These are phyloP conservation scores for Tretioscincus oriximinensis DNA, from an alignment of 2,113 vertebrate species.

Conservation along the genomic window DNA sequence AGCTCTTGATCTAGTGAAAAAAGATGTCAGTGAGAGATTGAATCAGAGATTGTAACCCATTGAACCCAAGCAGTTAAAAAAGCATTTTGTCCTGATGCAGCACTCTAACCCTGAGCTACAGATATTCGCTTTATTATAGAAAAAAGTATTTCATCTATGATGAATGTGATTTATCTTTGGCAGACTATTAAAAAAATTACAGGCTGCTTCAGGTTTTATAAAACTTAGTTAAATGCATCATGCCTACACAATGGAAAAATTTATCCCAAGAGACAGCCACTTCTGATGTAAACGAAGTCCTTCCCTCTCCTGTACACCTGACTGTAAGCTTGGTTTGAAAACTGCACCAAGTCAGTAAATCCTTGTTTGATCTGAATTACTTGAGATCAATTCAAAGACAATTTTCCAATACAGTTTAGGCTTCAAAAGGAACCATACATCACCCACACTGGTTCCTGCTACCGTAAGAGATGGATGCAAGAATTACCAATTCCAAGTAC, in stretches of 20 bases:
- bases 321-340: no score
- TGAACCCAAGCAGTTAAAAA: constrained; percentile 41
- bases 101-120: no score
- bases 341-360: no score
- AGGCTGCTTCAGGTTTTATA: background rate
- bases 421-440: no score
- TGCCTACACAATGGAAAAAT: background rate
- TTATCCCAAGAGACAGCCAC: background rate
- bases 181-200: background rate
- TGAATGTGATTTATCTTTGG: constrained; percentile 18
- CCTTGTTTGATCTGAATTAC: no score
- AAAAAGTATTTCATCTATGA: constrained; percentile 34
- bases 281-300: no score
- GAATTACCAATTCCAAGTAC: no score
- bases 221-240: background rate
- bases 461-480: no score
- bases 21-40: constrained; percentile 59
- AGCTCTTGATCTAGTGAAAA: constrained; percentile 89
- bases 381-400: no score
- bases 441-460: no score
- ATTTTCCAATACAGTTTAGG: no score
- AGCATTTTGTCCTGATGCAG: background rate
- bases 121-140: background rate
- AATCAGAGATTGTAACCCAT: constrained; percentile 47
- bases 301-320: no score